Evolutionary conservation across 2,888 invertebrate genomes (phyloP), one percentile per base, ranked within the genome.

Genomic region (Empis livida): DNA sequence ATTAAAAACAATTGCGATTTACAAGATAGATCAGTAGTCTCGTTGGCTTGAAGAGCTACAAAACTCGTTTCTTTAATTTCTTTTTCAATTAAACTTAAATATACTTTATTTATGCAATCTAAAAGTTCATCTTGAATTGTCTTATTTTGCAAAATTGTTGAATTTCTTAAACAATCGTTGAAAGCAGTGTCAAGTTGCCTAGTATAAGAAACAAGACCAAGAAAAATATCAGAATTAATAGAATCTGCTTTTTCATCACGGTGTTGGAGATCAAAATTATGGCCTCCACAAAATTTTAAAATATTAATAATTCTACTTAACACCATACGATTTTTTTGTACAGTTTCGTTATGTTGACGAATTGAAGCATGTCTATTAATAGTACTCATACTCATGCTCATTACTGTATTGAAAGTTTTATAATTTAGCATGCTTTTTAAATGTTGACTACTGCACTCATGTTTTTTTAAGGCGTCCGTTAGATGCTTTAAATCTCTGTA

Each of bases 221-320:
- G 37, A 37, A 37, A 37, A 14, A 37, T 37, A 15, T 15, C 37
- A 2, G n/a, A 37, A 37, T 14, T 37, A 14, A 6, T 11, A 3
- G 37, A 37, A 37, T 6, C 14, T 15, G 23, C 27, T 11, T 35
- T 46, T 35, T 42, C 27, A 10, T 42, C 15, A 14, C 42, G 46
- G 3, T 27, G 42, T 16, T 37, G 11, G 15, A 46, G 42, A 16
- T n/a, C n/a, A 3, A 46, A 38, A 10, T 46, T 42, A 23, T 42
- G 37, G 16, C 16, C 23, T n/a, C 42, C 46, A 42, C 42, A 46
- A 42, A 46, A 42, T 30, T 46, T 42, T 13, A 46, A 37, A 42
- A 37, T 42, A 42, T 42, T 17, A 35, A 37, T 42, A 13, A 46
- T 14, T 42, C 42, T 35, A 23, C 23, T 42, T 30, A 46, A 14